Base-by-base conservation (phyloP, 2,888 invertebrate genomes). In the Alcis repandata region DNA sequence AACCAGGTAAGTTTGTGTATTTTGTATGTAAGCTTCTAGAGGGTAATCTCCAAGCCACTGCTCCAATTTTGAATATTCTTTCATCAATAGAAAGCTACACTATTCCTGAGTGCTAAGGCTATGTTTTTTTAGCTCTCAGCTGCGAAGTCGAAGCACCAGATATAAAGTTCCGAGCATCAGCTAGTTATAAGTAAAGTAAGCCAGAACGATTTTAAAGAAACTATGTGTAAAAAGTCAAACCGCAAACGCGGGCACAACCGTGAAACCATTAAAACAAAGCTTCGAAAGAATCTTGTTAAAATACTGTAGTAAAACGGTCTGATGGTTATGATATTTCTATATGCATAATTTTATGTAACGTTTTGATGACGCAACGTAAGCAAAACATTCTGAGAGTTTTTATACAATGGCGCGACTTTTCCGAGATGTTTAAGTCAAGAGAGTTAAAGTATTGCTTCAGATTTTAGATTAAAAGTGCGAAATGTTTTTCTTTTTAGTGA, bases 211-310 rank as follows among this genome's bases (percentile, higher is more conserved):
- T 1, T 2, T 4, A 22, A 15, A 38, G 36, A 56, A 56, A 45
- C 36, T 19, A 15, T 36, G 19, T 27, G 17, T 40, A 40, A 38
- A 8, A 38, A 46, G n/a, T 27, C 13, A 4, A 11, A 53, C 32
- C 11, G 38, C 27, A 45, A 53, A 36, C 27, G 51, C 19, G 52
- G 9, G 46, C 57, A 57, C 51, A 22, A 58, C 45, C 58, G 54
- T 66, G 63, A 60, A 63, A 66, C 45, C 40, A 59, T 56, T 43
- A 62, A 53, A 67, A 51, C 38, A 60, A 60, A 63, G 63, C 45
- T 48, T 38, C 32, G 45, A 41, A 19, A 40, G 15, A 33, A 52
- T 40, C 36, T 36, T 46, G 22, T 53, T 54, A 60, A 53, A 67
- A 59, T 49, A n/a, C 27, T 40, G 38, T 67, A 59, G 59, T 63